Conservation (phyloP, 2,797 vertebrate species). For the Vultur gryphus region DNA sequence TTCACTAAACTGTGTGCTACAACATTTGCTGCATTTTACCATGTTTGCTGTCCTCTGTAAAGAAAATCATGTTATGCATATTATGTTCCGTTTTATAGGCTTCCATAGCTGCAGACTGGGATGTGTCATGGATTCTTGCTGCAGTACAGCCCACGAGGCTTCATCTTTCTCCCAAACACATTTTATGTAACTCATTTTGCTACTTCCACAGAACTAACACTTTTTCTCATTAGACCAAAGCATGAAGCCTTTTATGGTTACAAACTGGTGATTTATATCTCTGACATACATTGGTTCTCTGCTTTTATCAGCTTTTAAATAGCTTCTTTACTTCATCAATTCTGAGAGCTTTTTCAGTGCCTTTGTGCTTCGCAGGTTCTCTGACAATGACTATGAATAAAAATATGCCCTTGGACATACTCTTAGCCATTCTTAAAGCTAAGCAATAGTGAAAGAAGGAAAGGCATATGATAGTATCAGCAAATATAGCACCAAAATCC, state of each 20-base stretch:
- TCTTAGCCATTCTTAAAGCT: conserved; percentile 8
- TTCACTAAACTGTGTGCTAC: not conserved
- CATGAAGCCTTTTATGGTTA: not conserved
- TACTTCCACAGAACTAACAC: not conserved
- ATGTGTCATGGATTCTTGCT: not conserved
- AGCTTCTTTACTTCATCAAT: not conserved
- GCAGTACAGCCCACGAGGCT: not conserved
- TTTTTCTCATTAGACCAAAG: not conserved
- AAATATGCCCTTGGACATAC: conserved; percentile 41
- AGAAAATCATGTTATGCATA: not conserved
- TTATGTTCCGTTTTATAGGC: not conserved
- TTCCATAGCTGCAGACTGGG: accelerated
- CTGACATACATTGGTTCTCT: not conserved
- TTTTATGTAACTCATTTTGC: not conserved
- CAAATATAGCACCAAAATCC: conserved; percentile 20
- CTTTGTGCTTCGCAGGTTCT: not conserved
- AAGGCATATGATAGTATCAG: conserved; percentile 45
- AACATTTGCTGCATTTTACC: not conserved
- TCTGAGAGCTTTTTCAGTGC: not conserved
- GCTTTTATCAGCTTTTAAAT: not conserved
- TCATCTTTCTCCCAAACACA: not conserved
- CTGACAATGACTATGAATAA: conserved; percentile 32
- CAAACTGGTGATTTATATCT: not conserved
- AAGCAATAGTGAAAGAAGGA: conserved; percentile 16
- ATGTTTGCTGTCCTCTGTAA: not conserved